These are phyloP conservation scores for Pseudochaenichthys georgianus DNA, from an alignment of 2,797 vertebrate species.

Conservation along the genomic window DNA sequence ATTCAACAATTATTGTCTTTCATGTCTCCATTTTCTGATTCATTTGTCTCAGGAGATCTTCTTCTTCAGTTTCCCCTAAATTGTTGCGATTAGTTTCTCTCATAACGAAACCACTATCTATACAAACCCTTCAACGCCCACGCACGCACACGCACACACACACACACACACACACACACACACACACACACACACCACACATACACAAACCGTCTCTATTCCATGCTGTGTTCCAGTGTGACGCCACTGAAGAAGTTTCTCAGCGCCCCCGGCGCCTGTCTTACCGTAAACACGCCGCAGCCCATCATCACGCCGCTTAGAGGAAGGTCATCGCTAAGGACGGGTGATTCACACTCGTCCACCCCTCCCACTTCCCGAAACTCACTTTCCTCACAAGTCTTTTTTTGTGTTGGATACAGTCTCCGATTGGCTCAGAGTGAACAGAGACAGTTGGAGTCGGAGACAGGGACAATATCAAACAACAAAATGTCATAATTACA, in stretches of 20 bases:
- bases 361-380: conserved; percentile 39
- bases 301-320: not conserved
- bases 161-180: conserved; percentile 22
- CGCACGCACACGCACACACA: conserved; percentile 15
- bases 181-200: conserved; percentile 2
- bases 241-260: conserved; percentile 57
- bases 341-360: conserved; percentile 54
- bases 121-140: conserved; percentile 51
- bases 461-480: conserved; percentile 11
- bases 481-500: conserved; percentile 6
- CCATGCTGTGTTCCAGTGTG: conserved; percentile 41
- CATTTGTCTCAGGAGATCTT: conserved; percentile 37
- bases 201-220: conserved; percentile 28
- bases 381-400: conserved; percentile 23
- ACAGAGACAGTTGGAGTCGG: not conserved
- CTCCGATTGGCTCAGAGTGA: not conserved
- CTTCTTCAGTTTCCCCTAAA: conserved; percentile 45
- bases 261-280: conserved; percentile 20
- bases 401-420: conserved; percentile 8
- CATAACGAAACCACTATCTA: conserved; percentile 54
- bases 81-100: conserved; percentile 63
- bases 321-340: conserved; percentile 48
- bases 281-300: conserved; percentile 66
- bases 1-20: conserved; percentile 30
- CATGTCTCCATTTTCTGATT: conserved; percentile 45